Evolutionary conservation across 2,888 invertebrate genomes (phyloP).

Genomic region (Limnephilus auricula): DNA sequence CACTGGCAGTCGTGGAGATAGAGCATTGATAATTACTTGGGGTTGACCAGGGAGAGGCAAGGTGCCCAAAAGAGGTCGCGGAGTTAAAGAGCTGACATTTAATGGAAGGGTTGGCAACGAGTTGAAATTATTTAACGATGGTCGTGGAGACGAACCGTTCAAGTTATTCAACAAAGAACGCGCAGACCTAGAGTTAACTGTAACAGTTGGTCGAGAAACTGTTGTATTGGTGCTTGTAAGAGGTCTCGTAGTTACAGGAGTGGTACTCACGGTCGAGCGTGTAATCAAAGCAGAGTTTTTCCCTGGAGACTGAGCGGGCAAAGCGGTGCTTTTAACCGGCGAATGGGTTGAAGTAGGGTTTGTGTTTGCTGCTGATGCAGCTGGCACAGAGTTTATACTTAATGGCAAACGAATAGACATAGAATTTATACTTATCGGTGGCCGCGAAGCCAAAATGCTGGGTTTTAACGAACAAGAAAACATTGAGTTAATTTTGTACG

Average conservation of each 20-base stretch:
- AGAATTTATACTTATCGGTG: constrained; percentile 2
- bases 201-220: background rate
- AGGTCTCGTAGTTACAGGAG: background rate
- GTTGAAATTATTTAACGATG: background rate
- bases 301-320: background rate
- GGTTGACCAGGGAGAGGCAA: background rate
- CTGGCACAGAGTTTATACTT: background rate
- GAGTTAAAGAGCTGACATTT: background rate
- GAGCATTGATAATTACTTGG: background rate
- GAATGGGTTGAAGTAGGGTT: background rate
- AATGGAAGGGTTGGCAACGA: background rate
- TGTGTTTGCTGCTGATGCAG: background rate
- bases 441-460: background rate
- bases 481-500: background rate
- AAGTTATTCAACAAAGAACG: background rate
- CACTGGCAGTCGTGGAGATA: background rate
- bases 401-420: background rate
- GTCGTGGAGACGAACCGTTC: background rate
- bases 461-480: background rate
- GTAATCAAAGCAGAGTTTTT: background rate
- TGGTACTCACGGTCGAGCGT: background rate
- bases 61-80: background rate
- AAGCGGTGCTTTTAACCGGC: background rate
- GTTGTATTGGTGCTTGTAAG: background rate
- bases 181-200: background rate